Evolutionary conservation across 2,797 vertebrate genomes (phyloP).

Genomic region (Ctenopoma multispine): DNA sequence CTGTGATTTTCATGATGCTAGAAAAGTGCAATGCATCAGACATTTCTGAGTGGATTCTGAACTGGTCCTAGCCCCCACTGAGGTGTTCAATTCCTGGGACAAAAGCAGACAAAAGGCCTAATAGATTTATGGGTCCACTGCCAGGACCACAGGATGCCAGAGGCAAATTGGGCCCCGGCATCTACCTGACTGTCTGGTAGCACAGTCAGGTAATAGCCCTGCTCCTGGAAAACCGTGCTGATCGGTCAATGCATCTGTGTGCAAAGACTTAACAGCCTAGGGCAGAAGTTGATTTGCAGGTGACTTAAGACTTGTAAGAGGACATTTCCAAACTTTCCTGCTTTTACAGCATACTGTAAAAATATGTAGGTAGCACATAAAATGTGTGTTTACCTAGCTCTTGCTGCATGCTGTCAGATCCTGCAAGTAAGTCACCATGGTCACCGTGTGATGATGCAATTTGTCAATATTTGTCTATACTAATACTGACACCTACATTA

Average conservation of each 20-base stretch:
- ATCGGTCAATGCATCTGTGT: conserved; percentile 50
- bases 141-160: conserved; percentile 56
- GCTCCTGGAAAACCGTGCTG: conserved; percentile 39
- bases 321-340: conserved; percentile 23
- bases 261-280: conserved; percentile 25
- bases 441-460: conserved; percentile 20
- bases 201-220: conserved; percentile 52
- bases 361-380: not conserved
- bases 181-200: conserved; percentile 60
- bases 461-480: conserved; percentile 3
- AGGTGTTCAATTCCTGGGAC: conserved; percentile 55
- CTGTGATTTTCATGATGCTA: conserved; percentile 43
- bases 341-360: not conserved
- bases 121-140: conserved; percentile 69
- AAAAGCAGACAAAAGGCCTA: conserved; percentile 56
- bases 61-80: conserved; percentile 21
- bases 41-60: conserved; percentile 37
- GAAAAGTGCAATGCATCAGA: conserved; percentile 32
- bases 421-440: not conserved
- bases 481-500: conserved; percentile 9
- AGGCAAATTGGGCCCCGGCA: conserved; percentile 51
- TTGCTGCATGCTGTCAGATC: not conserved
- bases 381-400: not conserved
- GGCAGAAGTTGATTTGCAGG: conserved; percentile 9
- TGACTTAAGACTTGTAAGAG: conserved; percentile 11